phyloP scores from a whole-genome alignment of 2,113 vertebrate genomes.

The Bubo blakistoni region DNA sequence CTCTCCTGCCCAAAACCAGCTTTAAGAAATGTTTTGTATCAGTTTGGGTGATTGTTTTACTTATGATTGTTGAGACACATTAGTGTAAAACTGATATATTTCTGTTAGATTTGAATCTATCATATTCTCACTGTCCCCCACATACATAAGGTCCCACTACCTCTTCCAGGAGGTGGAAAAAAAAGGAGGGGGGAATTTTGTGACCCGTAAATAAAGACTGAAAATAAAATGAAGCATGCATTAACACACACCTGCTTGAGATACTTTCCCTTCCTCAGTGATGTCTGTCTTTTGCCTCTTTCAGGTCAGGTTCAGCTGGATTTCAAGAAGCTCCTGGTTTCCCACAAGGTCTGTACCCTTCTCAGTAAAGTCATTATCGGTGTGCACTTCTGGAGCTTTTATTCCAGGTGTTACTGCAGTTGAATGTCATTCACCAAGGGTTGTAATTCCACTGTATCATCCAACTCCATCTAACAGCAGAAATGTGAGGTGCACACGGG shows the following conservation, averaged over 20 bases:
- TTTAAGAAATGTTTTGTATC: not conserved
- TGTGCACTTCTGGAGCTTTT: not conserved
- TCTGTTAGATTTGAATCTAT: not conserved
- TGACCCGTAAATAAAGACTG: not conserved
- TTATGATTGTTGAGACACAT: not conserved
- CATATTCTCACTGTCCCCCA: not conserved
- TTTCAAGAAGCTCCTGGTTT: not conserved
- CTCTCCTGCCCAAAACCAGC: not conserved
- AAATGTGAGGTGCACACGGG: not conserved
- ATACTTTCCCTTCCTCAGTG: not conserved
- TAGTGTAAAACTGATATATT: not conserved
- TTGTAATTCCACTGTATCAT: not conserved
- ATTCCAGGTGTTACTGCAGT: not conserved
- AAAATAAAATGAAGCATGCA: constrained; percentile 2
- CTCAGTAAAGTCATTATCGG: not conserved
- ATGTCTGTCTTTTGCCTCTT: not conserved
- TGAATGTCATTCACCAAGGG: not conserved
- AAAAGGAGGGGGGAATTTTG: not conserved
- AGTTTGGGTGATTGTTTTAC: not conserved
- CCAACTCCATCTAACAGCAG: constrained; percentile 16
- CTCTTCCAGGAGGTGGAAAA: not conserved
- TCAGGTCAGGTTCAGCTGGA: not conserved
- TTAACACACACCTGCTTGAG: constrained; percentile 11
- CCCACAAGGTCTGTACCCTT: not conserved
- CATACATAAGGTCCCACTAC: not conserved